Conservation (phyloP, 1,140 invertebrate genomes). For the Pogonus chalceus region DNA sequence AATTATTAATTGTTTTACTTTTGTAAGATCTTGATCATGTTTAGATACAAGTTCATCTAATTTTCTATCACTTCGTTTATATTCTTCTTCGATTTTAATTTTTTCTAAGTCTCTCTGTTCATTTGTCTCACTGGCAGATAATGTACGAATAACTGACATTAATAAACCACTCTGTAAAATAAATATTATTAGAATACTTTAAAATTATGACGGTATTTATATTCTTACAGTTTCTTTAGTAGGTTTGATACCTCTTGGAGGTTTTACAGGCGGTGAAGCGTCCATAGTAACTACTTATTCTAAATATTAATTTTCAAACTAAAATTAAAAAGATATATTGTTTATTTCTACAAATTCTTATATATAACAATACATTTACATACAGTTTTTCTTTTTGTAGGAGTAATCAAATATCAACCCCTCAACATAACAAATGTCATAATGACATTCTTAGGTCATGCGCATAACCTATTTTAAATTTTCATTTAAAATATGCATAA, state of each 20-base stretch:
- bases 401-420: too few species aligned
- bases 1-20: conserved; percentile 42
- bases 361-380: too few species aligned
- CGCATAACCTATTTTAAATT: too few species aligned
- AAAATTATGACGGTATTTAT: conserved; percentile 9
- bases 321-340: too few species aligned
- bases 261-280: conserved; percentile 57
- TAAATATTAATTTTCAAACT: too few species aligned
- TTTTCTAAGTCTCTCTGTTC: conserved; percentile 92
- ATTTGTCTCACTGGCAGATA: conserved; percentile 87
- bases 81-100: conserved; percentile 85
- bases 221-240: conserved; percentile 68
- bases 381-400: too few species aligned
- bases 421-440: background rate
- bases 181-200: conserved; percentile 18
- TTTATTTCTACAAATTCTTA: too few species aligned
- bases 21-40: conserved; percentile 79
- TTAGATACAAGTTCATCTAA: conserved; percentile 80
- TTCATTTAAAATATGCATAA: too few species aligned
- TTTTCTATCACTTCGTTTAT: conserved; percentile 77
- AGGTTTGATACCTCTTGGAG: conserved; percentile 69
- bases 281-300: conserved; percentile 17
- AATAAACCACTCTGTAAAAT: conserved; percentile 71
- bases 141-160: conserved; percentile 83
- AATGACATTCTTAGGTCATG: too few species aligned